These are phyloP conservation scores for Arnoldichthys spilopterus DNA, from an alignment of 2,797 vertebrate species.

Conservation along the genomic window DNA sequence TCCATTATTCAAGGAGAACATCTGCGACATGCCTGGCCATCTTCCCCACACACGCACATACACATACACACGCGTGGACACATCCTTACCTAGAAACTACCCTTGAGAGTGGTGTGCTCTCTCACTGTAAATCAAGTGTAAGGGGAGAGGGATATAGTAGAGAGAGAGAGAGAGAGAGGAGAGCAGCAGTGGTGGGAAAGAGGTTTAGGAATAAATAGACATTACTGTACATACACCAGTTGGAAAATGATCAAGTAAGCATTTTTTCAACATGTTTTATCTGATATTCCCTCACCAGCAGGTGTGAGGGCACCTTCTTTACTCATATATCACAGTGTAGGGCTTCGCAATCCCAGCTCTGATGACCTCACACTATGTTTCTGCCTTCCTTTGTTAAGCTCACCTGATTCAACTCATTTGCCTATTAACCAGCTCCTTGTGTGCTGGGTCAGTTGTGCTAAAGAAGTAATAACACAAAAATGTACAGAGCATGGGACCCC, in stretches of 20 bases:
- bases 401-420: too few relatives aligned
- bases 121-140: conserved; percentile 39
- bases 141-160: conserved; percentile 34
- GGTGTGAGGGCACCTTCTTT: background rate
- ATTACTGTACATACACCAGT: background rate
- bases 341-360: too few relatives aligned
- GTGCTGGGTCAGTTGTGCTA: too few relatives aligned
- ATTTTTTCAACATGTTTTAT: background rate
- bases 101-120: conserved; percentile 34
- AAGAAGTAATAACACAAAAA: too few relatives aligned
- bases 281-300: background rate
- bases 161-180: background rate
- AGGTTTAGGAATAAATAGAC: conserved; percentile 49
- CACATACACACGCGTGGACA: conserved; percentile 15
- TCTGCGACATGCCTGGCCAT: conserved; percentile 35
- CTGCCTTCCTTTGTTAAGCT: too few relatives aligned
- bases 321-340: too few relatives aligned
- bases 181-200: conserved; percentile 15
- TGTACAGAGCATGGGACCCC: too few relatives aligned
- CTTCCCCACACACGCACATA: background rate
- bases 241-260: background rate
- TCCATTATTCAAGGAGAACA: conserved; percentile 50
- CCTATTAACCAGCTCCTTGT: too few relatives aligned
- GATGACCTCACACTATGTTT: too few relatives aligned
- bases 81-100: conserved; percentile 10